Base-by-base conservation (phyloP, 2,797 vertebrate species). In the Avahi laniger region DNA sequence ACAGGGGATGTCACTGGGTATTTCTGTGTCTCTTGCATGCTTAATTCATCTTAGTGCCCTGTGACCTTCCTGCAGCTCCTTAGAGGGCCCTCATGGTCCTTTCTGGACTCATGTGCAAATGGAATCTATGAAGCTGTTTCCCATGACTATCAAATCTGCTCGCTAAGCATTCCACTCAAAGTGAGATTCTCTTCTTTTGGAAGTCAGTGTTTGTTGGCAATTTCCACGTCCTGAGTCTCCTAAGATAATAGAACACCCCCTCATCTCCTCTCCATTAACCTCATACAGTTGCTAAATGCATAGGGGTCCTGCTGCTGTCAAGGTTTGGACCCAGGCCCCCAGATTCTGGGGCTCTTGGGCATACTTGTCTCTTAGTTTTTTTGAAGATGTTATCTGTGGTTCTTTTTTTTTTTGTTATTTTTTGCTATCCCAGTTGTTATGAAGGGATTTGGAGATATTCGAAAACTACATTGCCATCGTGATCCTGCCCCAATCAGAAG, bases 151-250 rank as follows among this genome's bases (percentile, higher is more conserved):
- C 38, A 73, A 14, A 88, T 72, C 50, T 76, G 38, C 72, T 88
- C 12, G 33, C 72, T 75, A 14, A 93, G 54, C 30, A 73, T 57
- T 80, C 63, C 28, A 86, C 63, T 86, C 17, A 72, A 52, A 75
- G 48, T 54, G 38, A 35, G 12, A 30, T 38, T 24, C 35, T 61
- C 48, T 92, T 96, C n/a, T 90, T 97, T 83, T 63, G 38, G 10
- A 95, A 93, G 35, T 43, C 46, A 28, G 79, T n/a, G 46, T 91
- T 92, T 46, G 48, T 52, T 95, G 54, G 24, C 41, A 87, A 90
- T 83, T 90, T 96, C 46, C 61, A 18, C 48, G 41, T 93, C 38
- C 17, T 30, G 3, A 6, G 20, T 84, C 70, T 86, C 30, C 43
- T 65, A 54, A 38, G 46, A 70, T 88, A 82, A 76, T 79, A 91